phyloP scores from a whole-genome alignment of 1,140 invertebrate genomes.

The Cecropterus lyciades region DNA sequence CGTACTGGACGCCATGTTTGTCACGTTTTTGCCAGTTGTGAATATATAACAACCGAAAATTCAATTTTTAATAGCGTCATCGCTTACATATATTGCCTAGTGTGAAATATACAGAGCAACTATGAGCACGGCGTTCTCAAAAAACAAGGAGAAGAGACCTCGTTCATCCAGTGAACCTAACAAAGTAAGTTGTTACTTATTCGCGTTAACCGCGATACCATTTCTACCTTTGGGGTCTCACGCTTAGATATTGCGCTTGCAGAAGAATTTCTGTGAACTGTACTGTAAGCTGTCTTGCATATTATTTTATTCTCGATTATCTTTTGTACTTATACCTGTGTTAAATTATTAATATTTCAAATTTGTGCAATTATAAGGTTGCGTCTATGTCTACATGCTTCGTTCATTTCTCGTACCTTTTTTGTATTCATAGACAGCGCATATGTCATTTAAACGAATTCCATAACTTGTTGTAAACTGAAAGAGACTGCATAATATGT shows the following conservation, averaged over 20 bases:
- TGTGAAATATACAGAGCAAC: conserved; percentile 39
- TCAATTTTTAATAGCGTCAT: conserved; percentile 44
- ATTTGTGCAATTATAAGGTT: too few species aligned
- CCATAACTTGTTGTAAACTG: too few species aligned
- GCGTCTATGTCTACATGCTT: too few species aligned
- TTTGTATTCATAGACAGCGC: too few species aligned
- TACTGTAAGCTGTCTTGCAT: too few species aligned
- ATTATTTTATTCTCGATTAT: too few species aligned
- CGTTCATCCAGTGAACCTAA: conserved; percentile 49
- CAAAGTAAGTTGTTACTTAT: conserved; percentile 64
- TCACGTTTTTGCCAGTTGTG: conserved; percentile 75
- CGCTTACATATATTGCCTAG: conserved; percentile 34
- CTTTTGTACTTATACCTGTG: too few species aligned
- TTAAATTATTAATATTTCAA: too few species aligned
- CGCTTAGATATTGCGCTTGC: conserved; percentile 46
- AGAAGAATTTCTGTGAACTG: neutral
- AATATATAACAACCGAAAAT: conserved; percentile 59
- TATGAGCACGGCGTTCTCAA: conserved; percentile 56
- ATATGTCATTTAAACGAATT: too few species aligned
- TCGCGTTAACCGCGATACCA: conserved; percentile 61
- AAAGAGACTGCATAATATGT: too few species aligned
- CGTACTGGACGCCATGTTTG: conserved; percentile 70
- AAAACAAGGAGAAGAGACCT: conserved; percentile 54
- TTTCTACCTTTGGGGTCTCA: conserved; percentile 51
- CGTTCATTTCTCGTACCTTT: too few species aligned